Evolutionary conservation across 2,888 invertebrate genomes (phyloP).

Genomic region (Noctua fimbriata): DNA sequence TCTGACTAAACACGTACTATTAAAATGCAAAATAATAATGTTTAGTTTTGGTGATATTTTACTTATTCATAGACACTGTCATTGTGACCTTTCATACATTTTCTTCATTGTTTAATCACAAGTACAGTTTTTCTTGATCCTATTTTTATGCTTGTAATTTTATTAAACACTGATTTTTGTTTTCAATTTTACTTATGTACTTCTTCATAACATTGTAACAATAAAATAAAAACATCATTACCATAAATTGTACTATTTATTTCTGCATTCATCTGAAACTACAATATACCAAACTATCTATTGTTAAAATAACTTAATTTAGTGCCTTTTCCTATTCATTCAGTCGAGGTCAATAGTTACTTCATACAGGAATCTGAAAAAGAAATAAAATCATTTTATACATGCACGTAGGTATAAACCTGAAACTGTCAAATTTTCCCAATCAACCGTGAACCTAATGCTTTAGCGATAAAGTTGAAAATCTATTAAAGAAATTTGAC

Average conservation of each 20-base stretch:
- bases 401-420: no score
- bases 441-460: no score
- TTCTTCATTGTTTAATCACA: neutral
- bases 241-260: constrained; percentile 20
- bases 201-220: constrained; percentile 8
- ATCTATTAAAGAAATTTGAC: no score
- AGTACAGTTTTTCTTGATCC: neutral
- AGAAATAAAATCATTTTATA: neutral
- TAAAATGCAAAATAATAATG: constrained; percentile 15
- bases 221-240: constrained; percentile 35
- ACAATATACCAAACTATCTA: neutral
- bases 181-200: neutral
- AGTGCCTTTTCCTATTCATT: neutral
- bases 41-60: constrained; percentile 13
- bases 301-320: constrained; percentile 7
- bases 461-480: no score
- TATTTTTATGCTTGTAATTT: neutral
- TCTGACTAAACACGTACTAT: constrained; percentile 31
- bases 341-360: constrained; percentile 25
- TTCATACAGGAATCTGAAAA: constrained; percentile 77
- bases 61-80: constrained; percentile 4
- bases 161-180: constrained; percentile 2
- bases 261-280: neutral
- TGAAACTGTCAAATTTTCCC: no score
- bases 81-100: neutral